Base-by-base conservation (phyloP, 2,888 invertebrate genomes). In the Leucania comma region DNA sequence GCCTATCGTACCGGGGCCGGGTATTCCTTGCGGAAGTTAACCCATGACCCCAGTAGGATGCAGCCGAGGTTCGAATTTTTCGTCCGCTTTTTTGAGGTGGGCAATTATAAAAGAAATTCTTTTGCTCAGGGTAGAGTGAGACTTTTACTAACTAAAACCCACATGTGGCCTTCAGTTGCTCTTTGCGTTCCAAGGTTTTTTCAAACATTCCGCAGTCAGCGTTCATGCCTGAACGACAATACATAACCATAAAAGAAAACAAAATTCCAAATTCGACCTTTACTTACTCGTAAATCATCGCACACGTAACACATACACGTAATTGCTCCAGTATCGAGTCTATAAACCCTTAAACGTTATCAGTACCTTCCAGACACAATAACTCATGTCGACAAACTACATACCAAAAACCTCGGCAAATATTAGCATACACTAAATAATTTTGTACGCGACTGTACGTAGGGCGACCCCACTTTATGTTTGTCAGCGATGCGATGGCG, bases 381-480 rank as follows among this genome's bases (percentile, higher is more conserved):
- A 87, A 85, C 81, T 86, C 82, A 81, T 63, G 78, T 70, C 76
- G 73, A 79, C 78, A 85, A 85, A 86, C 82, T 86, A 85, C 84
- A 85, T 81, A 83, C 81, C 85, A 81, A 87, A 89, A 88, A 88
- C 89, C 84, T 86, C 75, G 81, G 66, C 83, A 87, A 90, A 90
- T 89, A 90, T 90, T 89, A 81, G 86, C 85, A 84, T 86, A 83
- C 77, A 85, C 85, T 87, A 88, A 88, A 88, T 85, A 88, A 87
- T 86, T 88, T 88, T 79, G 79, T 74, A 73, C 68, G 82, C 67
- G 79, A 59, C 53, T 73, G 83, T 83, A 77, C 75, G 76, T 77
- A 82, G 78, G 79, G 75, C 75, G 75, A 81, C 81, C 82, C 80
- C 74, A 64, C 60, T 83, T 83, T 74, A 83, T 78, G 73, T 80